Base-by-base conservation (phyloP, 2,113 vertebrate genomes). In the Phocoena phocoena region DNA sequence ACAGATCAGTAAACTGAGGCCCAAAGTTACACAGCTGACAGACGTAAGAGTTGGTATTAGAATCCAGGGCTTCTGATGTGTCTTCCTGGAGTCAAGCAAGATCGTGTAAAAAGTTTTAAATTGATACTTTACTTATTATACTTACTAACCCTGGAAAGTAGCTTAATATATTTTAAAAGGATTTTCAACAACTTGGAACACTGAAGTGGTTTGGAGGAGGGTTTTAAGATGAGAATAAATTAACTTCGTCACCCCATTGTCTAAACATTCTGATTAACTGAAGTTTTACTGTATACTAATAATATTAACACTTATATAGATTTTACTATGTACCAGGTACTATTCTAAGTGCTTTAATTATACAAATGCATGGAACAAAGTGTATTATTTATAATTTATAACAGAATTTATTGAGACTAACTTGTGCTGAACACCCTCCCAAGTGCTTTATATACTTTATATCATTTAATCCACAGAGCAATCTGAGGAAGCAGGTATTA, bases 161-260 rank as follows among this genome's bases (percentile, higher is more conserved):
- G 58, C 65, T 5, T 23, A 58, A 33, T 23, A 41, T 25, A 82
- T 83, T 91, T 93, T 21, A 62, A 62, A 87, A 80, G 4, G 17
- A 70, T n/a, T 92, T 95, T 97, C 41, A 81, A 74, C n/a, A 84
- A 83, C 62, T 82, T 73, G 33, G 13, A 88, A 88, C 62, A 79
- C 31, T 50, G 36, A 60, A 23, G 41, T 79, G 13, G 18, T 53
- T 89, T 95, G 23, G 67, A 93, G 63, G 33, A 73, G n/a, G 41
- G 68, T 96, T 96, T 94, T 26, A 33, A 63, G 12, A 50, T 84
- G 71, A 82, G 87, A 82, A 82, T 58, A 33, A 80, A 44, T 50
- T 15, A 44, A 76, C 31, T 81, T 80, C 17, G 10, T 50, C 2
- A 38, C 47, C 23, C 6, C 8, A 28, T 60, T 86, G 31, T 53